phyloP scores from a whole-genome alignment of 2,888 invertebrate species.

The Anticlea derivata region DNA sequence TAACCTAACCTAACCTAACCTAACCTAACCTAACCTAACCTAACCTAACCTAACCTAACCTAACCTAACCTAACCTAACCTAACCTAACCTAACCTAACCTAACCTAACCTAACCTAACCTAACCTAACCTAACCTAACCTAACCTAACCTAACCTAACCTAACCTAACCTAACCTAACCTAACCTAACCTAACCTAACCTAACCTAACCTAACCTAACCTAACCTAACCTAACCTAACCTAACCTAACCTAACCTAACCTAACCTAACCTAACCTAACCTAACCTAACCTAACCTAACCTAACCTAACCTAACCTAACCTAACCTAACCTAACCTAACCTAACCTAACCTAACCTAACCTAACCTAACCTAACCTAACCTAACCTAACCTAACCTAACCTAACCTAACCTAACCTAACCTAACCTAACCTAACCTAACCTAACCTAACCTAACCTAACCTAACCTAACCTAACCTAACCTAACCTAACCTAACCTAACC shows the following conservation, averaged over 20 bases:
- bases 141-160: conserved; percentile 34
- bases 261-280: conserved; percentile 30
- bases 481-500: conserved; percentile 25
- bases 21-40: conserved; percentile 22
- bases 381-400: conserved; percentile 32
- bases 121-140: conserved; percentile 28
- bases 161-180: conserved; percentile 32
- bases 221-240: conserved; percentile 27
- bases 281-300: conserved; percentile 30
- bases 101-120: conserved; percentile 27
- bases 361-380: conserved; percentile 24
- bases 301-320: conserved; percentile 32
- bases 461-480: conserved; percentile 21
- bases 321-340: conserved; percentile 34
- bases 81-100: conserved; percentile 25
- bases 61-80: conserved; percentile 24
- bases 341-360: conserved; percentile 27
- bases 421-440: conserved; percentile 22
- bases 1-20: conserved; percentile 17
- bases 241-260: conserved; percentile 26
- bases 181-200: conserved; percentile 26
- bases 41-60: conserved; percentile 27
- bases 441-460: conserved; percentile 16
- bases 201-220: conserved; percentile 23
- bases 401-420: conserved; percentile 30